Evolutionary conservation across 2,113 vertebrate genomes (phyloP), one percentile per base, ranked within the genome.

Genomic region (Ammodytes marinus): DNA sequence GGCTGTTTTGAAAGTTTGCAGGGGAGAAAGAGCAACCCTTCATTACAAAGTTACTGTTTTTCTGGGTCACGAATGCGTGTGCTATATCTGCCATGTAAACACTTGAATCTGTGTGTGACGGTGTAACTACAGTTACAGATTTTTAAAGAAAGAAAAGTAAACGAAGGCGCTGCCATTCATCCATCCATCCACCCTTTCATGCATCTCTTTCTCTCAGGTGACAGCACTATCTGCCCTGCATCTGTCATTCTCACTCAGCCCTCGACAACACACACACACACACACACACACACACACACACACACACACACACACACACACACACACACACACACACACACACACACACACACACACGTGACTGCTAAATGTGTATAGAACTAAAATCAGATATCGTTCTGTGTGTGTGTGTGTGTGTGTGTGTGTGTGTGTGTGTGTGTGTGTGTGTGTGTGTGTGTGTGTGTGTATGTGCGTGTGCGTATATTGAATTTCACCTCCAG

Each of bases 401-500:
- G n/a, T 46, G 39, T n/a, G 35, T 67, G 27, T 27, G 27, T 27
- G 27, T 81, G 76, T 64, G 9, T 75, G 6, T 37, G 35, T 63
- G 64, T 71, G 66, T 69, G 45, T 69, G 60, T 42, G 57, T 19
- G 9, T 55, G 47, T 68, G 35, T 68, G n/a, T 39, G 63, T 45
- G 63, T 65, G 13, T 2, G 82, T 68, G 85, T 70, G 13, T 68
- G 71, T 87, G 70, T 47, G 35, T 68, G n/a, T 39, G 63, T 45
- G 63, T 65, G 13, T 2, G 82, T 68, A 85, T 70, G 13, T 68
- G 71, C 86, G 70, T 69, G 49, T 9, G 64, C 69, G 69, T 45
- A 69, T 58, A 65, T 52, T 61, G 66, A 82, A 55, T 87, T 83
- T 68, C 82, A 77, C 58, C n/a, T 64, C 27, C 14, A 57, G 58